Conservation (phyloP, 2,113 vertebrate species). For the Muscicapa adusta region DNA sequence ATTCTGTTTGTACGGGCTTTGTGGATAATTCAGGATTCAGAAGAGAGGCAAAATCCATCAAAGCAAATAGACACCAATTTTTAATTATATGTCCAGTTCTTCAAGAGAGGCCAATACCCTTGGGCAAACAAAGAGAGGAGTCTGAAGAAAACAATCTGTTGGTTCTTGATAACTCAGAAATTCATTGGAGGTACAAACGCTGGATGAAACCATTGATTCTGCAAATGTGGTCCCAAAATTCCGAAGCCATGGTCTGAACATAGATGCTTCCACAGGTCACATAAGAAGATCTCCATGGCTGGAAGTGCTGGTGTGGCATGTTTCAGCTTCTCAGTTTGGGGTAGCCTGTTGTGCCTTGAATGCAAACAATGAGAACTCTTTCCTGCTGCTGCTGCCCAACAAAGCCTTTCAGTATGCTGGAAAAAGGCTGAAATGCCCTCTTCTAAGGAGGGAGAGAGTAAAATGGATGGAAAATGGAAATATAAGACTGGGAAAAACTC, state of each 20-base stretch:
- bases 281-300: accelerated
- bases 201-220: neutral
- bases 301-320: neutral
- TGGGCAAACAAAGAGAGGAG: neutral
- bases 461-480: neutral
- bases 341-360: neutral
- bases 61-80: constrained; percentile 59
- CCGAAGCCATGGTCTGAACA: neutral
- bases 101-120: constrained; percentile 45
- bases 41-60: constrained; percentile 56
- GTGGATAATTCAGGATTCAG: constrained; percentile 55
- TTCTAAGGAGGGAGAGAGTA: neutral
- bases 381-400: neutral
- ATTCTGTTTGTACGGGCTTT: constrained; percentile 58
- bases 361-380: neutral
- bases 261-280: neutral
- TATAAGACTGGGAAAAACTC: neutral
- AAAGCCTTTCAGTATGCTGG: neutral
- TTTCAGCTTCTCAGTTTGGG: neutral
- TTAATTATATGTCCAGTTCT: constrained; percentile 43
- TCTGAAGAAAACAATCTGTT: constrained; percentile 13
- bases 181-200: neutral
- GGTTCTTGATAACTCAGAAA: constrained; percentile 36
- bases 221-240: neutral
- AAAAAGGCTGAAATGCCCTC: neutral